These are phyloP conservation scores for Steinernema scapterisci DNA, from an alignment of 2,888 invertebrate genomes.

Conservation along the genomic window DNA sequence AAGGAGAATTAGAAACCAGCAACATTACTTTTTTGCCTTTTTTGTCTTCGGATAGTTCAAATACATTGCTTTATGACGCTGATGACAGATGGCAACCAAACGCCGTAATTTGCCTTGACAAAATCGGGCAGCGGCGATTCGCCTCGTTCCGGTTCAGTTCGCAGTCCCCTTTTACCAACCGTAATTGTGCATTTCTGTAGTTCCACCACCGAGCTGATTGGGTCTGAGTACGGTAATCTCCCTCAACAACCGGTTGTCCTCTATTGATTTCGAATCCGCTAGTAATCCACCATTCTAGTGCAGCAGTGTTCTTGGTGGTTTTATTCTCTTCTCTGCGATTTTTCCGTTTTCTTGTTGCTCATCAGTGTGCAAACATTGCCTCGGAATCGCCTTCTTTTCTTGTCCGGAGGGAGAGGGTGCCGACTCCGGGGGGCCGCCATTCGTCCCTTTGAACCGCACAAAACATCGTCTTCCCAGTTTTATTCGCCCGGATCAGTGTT, in stretches of 20 bases:
- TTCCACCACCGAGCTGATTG: neutral
- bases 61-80: conserved; percentile 9
- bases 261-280: conserved; percentile 14
- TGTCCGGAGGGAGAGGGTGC: neutral
- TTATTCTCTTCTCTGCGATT: neutral
- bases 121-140: neutral
- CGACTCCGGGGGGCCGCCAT: neutral
- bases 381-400: conserved; percentile 14
- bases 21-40: no score
- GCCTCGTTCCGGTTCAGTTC: neutral
- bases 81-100: conserved; percentile 12
- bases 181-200: neutral
- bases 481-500: neutral
- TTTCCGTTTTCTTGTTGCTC: neutral
- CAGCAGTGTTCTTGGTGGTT: neutral
- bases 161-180: neutral
- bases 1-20: no score
- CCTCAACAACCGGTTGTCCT: neutral
- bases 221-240: conserved; percentile 21
- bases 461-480: neutral
- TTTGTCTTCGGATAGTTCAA: neutral
- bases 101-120: neutral
- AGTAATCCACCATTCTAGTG: neutral
- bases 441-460: neutral
- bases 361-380: conserved; percentile 7